A percentile compares a stretch with the other conserved stretches of the same genome.
Conservation (phyloP, 2,113 vertebrate species). For the Miniopterus natalensis region DNA sequence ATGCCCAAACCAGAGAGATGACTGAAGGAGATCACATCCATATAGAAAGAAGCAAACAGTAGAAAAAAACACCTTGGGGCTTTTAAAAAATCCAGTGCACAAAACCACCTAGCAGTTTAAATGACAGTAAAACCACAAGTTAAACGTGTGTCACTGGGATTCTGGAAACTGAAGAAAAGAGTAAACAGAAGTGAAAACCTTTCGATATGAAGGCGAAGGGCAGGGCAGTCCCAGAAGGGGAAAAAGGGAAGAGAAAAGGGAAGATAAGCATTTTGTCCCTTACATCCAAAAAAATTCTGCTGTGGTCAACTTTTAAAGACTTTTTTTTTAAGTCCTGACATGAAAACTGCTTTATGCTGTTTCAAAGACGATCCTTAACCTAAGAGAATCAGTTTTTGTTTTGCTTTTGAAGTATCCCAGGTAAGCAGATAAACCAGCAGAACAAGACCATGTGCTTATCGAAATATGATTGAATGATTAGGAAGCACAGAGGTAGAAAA, state of each 20-base stretch:
- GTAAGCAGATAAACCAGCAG: background rate
- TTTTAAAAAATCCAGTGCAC: background rate
- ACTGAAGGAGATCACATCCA: background rate
- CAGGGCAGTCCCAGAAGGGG: background rate
- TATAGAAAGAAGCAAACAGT: background rate
- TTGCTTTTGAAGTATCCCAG: background rate
- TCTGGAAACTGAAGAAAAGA: constrained; percentile 1
- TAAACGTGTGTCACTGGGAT: background rate
- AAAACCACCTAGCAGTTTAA: constrained; percentile 3
- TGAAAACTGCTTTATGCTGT: background rate
- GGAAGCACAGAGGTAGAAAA: background rate
- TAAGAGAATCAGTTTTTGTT: background rate
- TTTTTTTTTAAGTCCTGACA: background rate
- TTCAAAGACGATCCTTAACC: background rate
- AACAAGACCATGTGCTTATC: background rate
- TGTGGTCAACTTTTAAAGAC: background rate
- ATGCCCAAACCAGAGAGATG: background rate
- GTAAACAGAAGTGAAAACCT: background rate
- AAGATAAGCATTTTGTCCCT: background rate
- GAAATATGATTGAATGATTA: background rate
- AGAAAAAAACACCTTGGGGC: background rate
- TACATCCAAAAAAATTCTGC: background rate
- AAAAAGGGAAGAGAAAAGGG: background rate
- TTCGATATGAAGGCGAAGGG: background rate
- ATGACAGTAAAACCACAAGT: background rate